Conservation (phyloP, 2,113 vertebrate species). For the Bubo bubo region DNA sequence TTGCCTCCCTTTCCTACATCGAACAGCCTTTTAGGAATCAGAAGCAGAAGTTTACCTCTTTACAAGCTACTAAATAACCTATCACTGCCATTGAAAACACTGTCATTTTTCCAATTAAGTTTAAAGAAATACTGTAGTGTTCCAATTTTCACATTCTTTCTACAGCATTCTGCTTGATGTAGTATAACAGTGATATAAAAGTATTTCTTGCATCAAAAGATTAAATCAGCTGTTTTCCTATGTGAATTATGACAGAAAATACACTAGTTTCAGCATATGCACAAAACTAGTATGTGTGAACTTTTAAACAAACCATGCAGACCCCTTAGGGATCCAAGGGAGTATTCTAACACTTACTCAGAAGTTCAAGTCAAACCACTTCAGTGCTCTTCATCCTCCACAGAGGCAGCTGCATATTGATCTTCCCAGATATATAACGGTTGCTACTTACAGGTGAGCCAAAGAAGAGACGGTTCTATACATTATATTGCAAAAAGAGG, state of each 20-base stretch:
- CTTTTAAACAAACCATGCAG: background rate
- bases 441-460: background rate
- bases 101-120: background rate
- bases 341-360: background rate
- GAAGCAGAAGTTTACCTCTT: background rate
- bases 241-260: background rate
- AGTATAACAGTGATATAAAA: background rate
- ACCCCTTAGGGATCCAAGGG: background rate
- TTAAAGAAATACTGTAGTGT: background rate
- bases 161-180: background rate
- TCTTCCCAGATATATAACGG: rapidly evolving
- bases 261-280: background rate
- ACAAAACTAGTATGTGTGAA: rapidly evolving
- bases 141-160: background rate
- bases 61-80: background rate
- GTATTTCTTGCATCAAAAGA: background rate
- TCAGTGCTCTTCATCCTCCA: background rate
- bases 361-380: background rate
- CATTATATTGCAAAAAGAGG: background rate
- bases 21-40: background rate
- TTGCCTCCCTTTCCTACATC: background rate
- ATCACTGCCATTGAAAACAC: background rate
- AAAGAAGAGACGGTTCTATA: background rate
- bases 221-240: background rate
- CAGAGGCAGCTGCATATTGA: background rate